A percentile compares a stretch with the other conserved stretches of the same genome.
phyloP scores from a whole-genome alignment of 2,888 invertebrate species.

The Epinotia bilunana region DNA sequence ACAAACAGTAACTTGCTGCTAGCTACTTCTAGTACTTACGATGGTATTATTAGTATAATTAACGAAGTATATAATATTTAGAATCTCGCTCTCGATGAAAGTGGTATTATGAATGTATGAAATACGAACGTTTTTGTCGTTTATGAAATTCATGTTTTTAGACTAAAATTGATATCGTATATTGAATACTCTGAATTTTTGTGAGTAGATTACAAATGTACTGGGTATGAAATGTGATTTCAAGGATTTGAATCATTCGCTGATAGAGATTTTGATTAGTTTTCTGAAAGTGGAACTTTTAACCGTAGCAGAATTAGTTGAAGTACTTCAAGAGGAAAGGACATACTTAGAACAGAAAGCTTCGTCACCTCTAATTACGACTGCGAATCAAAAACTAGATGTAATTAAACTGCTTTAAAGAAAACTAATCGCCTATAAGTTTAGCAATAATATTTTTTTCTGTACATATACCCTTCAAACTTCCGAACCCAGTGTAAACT shows the following conservation, averaged over 20 bases:
- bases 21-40: constrained; percentile 75
- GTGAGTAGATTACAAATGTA: constrained; percentile 73
- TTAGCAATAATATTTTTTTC: constrained; percentile 44
- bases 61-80: constrained; percentile 77
- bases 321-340: not conserved
- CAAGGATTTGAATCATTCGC: constrained; percentile 51
- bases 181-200: constrained; percentile 76
- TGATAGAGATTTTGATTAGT: constrained; percentile 57
- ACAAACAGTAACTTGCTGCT: constrained; percentile 77
- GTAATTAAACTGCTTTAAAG: constrained; percentile 52
- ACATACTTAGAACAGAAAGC: not conserved
- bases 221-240: constrained; percentile 75
- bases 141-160: constrained; percentile 77
- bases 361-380: constrained; percentile 15
- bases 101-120: constrained; percentile 76
- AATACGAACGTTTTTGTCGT: constrained; percentile 72
- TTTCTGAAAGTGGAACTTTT: constrained; percentile 54
- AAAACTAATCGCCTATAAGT: constrained; percentile 56
- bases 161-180: constrained; percentile 74
- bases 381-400: constrained; percentile 43
- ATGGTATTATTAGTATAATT: constrained; percentile 82
- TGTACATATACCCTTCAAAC: constrained; percentile 39
- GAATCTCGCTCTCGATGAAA: constrained; percentile 81
- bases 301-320: constrained; percentile 25
- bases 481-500: constrained; percentile 41